Percentiles rank a stretch among this genome's conserved stretches.
Evolutionary conservation across 2,888 invertebrate genomes (phyloP).

Genomic region (Galerucella pusilla): DNA sequence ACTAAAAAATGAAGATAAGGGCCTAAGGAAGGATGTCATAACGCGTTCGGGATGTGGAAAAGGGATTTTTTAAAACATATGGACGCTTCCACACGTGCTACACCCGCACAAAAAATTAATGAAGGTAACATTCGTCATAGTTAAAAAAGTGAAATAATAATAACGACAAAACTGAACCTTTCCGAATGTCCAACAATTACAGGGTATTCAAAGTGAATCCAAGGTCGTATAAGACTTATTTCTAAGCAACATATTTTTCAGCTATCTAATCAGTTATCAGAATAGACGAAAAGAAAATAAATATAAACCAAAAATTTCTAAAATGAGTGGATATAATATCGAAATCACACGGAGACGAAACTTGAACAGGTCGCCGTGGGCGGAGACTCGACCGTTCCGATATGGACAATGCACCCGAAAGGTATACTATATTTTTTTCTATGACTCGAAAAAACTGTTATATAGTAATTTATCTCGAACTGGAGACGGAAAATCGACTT

Average conservation of each 20-base stretch:
- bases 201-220: background rate
- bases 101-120: slow-evolving; percentile 37
- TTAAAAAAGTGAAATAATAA: slow-evolving; percentile 21
- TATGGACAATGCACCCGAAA: too few relatives aligned
- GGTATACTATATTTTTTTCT: too few relatives aligned
- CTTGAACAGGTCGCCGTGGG: too few relatives aligned
- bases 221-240: background rate
- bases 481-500: too few relatives aligned
- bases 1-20: slow-evolving; percentile 40
- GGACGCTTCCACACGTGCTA: slow-evolving; percentile 40
- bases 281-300: too few relatives aligned
- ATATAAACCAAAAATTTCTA: too few relatives aligned
- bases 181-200: background rate
- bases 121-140: slow-evolving; percentile 27
- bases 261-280: too few relatives aligned
- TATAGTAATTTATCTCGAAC: too few relatives aligned
- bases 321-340: too few relatives aligned
- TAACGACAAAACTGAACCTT: slow-evolving; percentile 6
- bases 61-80: slow-evolving; percentile 38
- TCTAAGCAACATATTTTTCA: background rate
- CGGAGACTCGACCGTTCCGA: too few relatives aligned
- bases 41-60: slow-evolving; percentile 38
- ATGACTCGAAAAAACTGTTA: too few relatives aligned
- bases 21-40: slow-evolving; percentile 41
- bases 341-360: too few relatives aligned